Base-by-base conservation (phyloP, 2,888 invertebrate genomes). In the Caenorhabditis parvicauda region DNA sequence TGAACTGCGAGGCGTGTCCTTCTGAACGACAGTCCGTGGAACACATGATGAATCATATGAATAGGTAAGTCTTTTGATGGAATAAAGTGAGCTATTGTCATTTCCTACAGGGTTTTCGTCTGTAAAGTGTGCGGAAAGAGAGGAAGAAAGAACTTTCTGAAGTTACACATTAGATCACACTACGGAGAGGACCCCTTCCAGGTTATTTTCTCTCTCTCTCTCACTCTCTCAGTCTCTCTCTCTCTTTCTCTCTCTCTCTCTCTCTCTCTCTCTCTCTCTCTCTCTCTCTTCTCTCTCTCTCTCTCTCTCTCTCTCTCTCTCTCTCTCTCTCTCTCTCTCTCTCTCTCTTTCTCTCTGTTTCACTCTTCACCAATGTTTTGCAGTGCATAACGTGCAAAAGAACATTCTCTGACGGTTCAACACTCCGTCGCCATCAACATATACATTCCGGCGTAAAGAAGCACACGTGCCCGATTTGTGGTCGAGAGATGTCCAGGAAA, bases 401-500 rank as follows among this genome's bases (percentile, higher is more conserved):
- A 14, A 41, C 59, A 29, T 76, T 76, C 55, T 64, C 75, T 42
- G 76, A 76, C 43, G 53, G 68, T 4, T 76, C 76, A 3, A 76
- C 76, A 0, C 64, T 73, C 22, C 71, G 75, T 4, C 67, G 76
- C 2, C 76, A 76, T 50, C 71, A 70, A 22, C 59, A 72, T 3
- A 66, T 72, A 14, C 76, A 76, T 55, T 63, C 65, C 1, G 68
- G 68, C 19, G 74, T 73, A 32, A 76, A 76, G 60, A 70, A 69
- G 27, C 70, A 67, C 48, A 56, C 58, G 43, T 76, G 76, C 62
- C 71, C 73, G n/a, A 74, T 76, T 50, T 76, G 76, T 53, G 71
- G 71, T 5, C 46, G 73, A n/a, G 58, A 59, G 6, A 76, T 76
- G 22, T 69, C 75, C 14, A 43, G 76, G 5, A 71, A 74, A 38